Evolutionary conservation across 2,113 vertebrate genomes (phyloP).

Genomic region (Hylia prasina): DNA sequence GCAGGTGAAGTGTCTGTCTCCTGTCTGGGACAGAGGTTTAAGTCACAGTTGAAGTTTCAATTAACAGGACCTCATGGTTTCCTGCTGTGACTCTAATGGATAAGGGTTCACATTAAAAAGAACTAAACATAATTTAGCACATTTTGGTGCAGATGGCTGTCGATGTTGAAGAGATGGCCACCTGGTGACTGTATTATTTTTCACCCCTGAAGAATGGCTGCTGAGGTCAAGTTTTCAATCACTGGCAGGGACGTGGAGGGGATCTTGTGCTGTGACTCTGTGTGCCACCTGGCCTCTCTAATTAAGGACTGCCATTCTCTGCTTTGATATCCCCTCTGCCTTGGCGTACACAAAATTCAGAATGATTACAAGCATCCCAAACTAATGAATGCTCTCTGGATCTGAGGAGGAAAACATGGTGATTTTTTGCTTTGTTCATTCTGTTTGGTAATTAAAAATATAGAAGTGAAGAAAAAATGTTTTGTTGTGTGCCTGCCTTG

Average conservation of each 20-base stretch:
- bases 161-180: slow-evolving; percentile 47
- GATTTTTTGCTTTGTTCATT: slow-evolving; percentile 14
- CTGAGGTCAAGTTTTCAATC: slow-evolving; percentile 54
- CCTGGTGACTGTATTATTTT: slow-evolving; percentile 60
- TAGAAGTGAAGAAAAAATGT: neutral
- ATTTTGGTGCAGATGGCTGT: slow-evolving; percentile 49
- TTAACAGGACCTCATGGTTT: slow-evolving; percentile 42
- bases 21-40: slow-evolving; percentile 27
- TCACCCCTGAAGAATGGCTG: slow-evolving; percentile 51
- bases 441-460: slow-evolving; percentile 39
- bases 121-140: slow-evolving; percentile 63
- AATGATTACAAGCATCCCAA: neutral
- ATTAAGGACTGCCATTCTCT: slow-evolving; percentile 62
- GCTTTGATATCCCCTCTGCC: slow-evolving; percentile 50
- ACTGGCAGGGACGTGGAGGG: slow-evolving; percentile 9
- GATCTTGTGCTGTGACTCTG: slow-evolving; percentile 33
- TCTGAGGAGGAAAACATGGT: neutral
- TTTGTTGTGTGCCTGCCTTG: neutral
- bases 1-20: slow-evolving; percentile 20
- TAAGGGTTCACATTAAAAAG: slow-evolving; percentile 54
- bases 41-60: slow-evolving; percentile 51
- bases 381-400: neutral
- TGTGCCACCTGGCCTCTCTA: slow-evolving; percentile 63
- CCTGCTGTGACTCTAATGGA: slow-evolving; percentile 50
- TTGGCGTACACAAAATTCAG: neutral